Base-by-base conservation (phyloP, 2,888 invertebrate genomes). In the Pteria penguin region DNA sequence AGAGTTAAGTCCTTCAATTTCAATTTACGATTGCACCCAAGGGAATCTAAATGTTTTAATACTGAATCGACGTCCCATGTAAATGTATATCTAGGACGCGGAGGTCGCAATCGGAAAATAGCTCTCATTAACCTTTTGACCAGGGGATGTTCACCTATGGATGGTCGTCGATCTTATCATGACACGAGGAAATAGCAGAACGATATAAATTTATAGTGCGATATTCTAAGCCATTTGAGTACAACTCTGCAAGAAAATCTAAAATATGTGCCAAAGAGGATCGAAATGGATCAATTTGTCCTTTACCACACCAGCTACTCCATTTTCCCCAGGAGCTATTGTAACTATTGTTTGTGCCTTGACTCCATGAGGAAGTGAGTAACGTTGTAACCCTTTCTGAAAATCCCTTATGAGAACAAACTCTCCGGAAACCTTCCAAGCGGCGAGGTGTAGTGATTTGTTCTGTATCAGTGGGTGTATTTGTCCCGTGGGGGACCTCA, bases 121-220 rank as follows among this genome's bases (percentile, higher is more conserved):
- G 52, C 66, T n/a, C 22, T 45, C 29, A 66, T 45, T 54, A 66
- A 66, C 29, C 29, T 22, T n/a, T 66, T 66, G 8, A 66, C 29
- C 45, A 45, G 18, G 18, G 45, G 45, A 45, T 45, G 45, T 45
- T 45, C 45, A n/a, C n/a, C 32, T 36, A n/a, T 54, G 54, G 55
- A n/a, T 24, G 3, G 58, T 55, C 57, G 58, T 75, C 65, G 24
- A 70, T 31, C 32, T 65, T 24, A 3, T 52, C 32, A 3, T 62
- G 60, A 24, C 62, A 14, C 8, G 69, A 75, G 11, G 75, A 69
- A 8, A 75, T 62, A 1, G 57, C 65, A 32, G 75, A 70, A 45
- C 45, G 45, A 18, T 45, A 45, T 18, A 18, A 18, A 70, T 69
- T 45, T 29, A 66, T 45, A 26, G 52, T 60, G 22, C 60, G 22